Evolutionary conservation across 92 coral and sea anemone genomes (phyloP), one percentile per base, ranked within the genome.

Genomic region (Epizoanthus ramosus): DNA sequence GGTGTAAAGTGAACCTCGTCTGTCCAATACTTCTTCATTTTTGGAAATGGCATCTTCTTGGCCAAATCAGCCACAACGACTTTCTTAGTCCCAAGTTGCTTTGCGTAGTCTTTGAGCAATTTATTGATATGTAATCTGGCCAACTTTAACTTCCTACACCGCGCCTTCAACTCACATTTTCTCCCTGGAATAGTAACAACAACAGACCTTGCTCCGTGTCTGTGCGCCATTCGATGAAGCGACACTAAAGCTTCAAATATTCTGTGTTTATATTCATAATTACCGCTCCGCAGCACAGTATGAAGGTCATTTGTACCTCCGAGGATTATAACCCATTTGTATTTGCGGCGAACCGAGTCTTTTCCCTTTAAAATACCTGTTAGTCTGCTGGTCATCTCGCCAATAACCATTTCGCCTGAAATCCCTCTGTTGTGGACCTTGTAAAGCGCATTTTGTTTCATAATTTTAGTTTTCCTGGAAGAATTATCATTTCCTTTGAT

Each of bases 381-480:
- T 21, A 77, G 71, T 77, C 82, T 77, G 12, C 8, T 39, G 3
- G 82, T 77, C 82, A 77, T 77, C 45, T 77, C 82, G 6, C 82
- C 82, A 41, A 77, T 77, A 41, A 43, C 82, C 37, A 16, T 77
- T 77, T 77, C 82, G 1, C 82, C 82, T 16, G 82, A 43, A 19
- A 41, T 43, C 0, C 82, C 82, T 77, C 63, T 10, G 41, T 63
- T 77, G 35, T 77, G 24, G 7, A 77, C 82, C 68, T 77, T 77
- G 47, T 39, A 77, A 63, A 61, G 3, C 3, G 22, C 31, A 41
- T 6, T 67, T 67, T 17, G 70, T 65, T 24, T 65, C 0, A 18
- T 15, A 6, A 60, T 33, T 61, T 59, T 59, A 18, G 71, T 12
- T 3, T 21, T 53, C 56, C 12, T 37, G 16, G 41, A 77, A 22